A percentile compares a stretch with the other conserved stretches of the same genome.
phyloP scores from a whole-genome alignment of 2,888 invertebrate genomes.

The Frankliniella fusca region DNA sequence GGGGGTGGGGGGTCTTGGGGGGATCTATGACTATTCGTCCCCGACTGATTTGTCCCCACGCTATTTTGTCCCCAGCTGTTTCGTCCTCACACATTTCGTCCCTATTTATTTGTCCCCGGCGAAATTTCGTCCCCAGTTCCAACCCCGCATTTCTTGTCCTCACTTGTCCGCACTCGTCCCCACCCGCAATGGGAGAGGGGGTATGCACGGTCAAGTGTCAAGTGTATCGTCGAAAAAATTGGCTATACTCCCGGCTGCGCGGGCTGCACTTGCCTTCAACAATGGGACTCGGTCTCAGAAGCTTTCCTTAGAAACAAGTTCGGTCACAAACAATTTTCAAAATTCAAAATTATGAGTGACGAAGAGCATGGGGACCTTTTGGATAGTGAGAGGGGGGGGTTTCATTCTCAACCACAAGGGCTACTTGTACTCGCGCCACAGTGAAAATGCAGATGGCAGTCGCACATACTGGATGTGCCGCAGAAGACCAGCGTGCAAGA shows the following conservation, averaged over 20 bases:
- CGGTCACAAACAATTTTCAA: no score
- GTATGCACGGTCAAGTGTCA: background rate
- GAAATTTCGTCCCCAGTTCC: background rate
- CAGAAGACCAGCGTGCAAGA: conserved; percentile 1
- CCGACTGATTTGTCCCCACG: conserved; percentile 1
- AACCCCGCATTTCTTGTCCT: conserved; percentile 1
- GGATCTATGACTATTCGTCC: conserved; percentile 1
- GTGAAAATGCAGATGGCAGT: no score
- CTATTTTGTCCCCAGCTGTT: conserved; percentile 1
- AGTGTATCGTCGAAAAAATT: background rate
- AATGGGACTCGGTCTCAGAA: background rate
- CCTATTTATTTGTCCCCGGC: background rate
- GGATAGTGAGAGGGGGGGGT: no score
- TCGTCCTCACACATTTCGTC: background rate
- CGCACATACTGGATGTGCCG: conserved; percentile 1
- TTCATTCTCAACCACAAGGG: no score
- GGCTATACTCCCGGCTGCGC: background rate
- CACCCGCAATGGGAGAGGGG: conserved; percentile 1
- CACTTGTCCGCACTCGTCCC: background rate
- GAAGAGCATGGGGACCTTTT: no score
- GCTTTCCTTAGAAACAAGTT: conserved; percentile 1
- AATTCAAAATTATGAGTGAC: no score
- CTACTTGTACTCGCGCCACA: no score
- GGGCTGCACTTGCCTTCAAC: background rate
- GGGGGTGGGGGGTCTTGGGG: no score